These are phyloP conservation scores for Chrosomus eos DNA, from an alignment of 2,797 vertebrate genomes.

Conservation along the genomic window DNA sequence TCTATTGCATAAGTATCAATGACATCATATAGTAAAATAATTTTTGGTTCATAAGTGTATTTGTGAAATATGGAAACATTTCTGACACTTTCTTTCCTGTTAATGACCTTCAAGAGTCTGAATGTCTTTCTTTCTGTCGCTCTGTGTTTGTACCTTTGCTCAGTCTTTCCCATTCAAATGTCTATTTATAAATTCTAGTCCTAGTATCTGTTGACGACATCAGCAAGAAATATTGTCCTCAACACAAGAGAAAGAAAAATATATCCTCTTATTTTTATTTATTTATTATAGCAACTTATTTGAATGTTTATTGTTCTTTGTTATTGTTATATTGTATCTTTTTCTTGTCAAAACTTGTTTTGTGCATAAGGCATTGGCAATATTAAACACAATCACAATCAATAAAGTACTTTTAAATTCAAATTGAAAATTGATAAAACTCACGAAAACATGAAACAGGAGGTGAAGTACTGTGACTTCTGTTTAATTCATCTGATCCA, in stretches of 20 bases:
- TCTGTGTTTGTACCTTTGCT: constrained; percentile 57
- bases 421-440: neutral
- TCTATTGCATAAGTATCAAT: neutral
- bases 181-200: neutral
- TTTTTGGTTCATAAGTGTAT: neutral
- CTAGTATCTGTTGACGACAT: neutral
- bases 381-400: neutral
- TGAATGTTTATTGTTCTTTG: neutral
- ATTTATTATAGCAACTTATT: neutral
- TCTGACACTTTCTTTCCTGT: constrained; percentile 46
- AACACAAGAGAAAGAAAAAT: neutral
- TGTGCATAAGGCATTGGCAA: neutral
- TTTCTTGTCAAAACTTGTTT: neutral
- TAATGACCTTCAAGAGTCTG: constrained; percentile 1
- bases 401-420: neutral
- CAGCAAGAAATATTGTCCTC: neutral
- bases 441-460: neutral
- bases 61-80: neutral
- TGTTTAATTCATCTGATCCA: constrained; percentile 11
- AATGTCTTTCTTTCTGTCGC: constrained; percentile 36
- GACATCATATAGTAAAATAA: neutral
- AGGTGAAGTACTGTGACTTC: neutral
- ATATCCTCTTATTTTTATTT: neutral
- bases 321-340: neutral
- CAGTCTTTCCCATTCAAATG: neutral